These are phyloP conservation scores for Serranus cabrilla DNA, from an alignment of 2,797 vertebrate species.

Conservation along the genomic window DNA sequence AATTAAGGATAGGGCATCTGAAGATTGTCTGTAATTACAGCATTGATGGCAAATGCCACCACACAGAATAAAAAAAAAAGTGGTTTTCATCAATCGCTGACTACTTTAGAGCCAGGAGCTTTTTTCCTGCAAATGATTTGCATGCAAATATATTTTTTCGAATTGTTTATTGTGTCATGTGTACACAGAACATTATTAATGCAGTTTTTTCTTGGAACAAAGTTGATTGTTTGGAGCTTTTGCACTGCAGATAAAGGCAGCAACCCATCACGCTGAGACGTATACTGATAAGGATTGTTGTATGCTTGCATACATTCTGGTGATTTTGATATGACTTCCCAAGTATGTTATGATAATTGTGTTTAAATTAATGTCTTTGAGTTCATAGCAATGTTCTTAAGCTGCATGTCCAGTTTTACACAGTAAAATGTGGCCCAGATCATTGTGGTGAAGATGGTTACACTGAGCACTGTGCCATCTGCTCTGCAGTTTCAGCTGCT, in stretches of 20 bases:
- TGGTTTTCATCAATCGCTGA: not conserved
- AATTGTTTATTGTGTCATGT: too few relatives aligned
- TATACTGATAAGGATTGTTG: too few relatives aligned
- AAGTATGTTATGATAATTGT: not conserved
- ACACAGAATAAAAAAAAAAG: not conserved
- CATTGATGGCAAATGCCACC: not conserved
- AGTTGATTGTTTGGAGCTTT: too few relatives aligned
- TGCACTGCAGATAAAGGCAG: too few relatives aligned
- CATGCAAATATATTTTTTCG: too few relatives aligned
- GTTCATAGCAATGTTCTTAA: not conserved
- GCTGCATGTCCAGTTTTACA: not conserved
- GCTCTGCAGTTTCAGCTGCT: slow-evolving; percentile 11
- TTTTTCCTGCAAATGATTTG: too few relatives aligned
- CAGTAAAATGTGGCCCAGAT: not conserved
- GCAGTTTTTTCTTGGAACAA: too few relatives aligned
- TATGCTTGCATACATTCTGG: not conserved
- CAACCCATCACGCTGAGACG: too few relatives aligned
- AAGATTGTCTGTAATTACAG: not conserved
- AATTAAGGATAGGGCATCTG: not conserved
- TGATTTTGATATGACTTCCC: not conserved
- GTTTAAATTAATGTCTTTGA: not conserved
- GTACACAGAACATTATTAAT: too few relatives aligned
- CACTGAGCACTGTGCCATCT: slow-evolving; percentile 4
- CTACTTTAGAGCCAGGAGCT: not conserved
- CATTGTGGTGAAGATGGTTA: not conserved